Percentiles rank a stretch among this genome's conserved stretches.
These are phyloP conservation scores for Chelonoidis abingdonii DNA, from an alignment of 2,113 vertebrate genomes.

Conservation along the genomic window DNA sequence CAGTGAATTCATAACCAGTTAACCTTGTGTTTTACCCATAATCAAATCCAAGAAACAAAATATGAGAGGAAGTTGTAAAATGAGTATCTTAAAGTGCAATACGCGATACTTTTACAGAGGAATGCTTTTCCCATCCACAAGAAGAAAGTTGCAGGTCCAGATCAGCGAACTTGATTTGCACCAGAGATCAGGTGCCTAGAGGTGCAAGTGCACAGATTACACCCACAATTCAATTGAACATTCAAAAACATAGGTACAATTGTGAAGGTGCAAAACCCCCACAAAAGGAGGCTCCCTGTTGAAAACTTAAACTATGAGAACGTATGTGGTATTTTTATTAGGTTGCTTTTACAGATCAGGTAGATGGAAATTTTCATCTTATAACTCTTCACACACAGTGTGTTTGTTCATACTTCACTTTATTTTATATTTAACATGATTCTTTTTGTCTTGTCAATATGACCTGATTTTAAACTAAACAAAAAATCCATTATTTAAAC, in stretches of 20 bases:
- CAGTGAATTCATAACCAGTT: conserved; percentile 51
- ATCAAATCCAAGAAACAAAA: conserved; percentile 44
- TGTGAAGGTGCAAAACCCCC: conserved; percentile 72
- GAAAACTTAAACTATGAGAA: conserved; percentile 74
- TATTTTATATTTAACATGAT: conserved; percentile 72
- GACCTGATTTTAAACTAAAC: conserved; percentile 62
- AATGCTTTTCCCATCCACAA: background rate
- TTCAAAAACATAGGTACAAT: conserved; percentile 71
- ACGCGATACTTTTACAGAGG: conserved; percentile 76
- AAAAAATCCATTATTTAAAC: background rate
- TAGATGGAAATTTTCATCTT: conserved; percentile 76
- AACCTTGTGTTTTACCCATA: conserved; percentile 34
- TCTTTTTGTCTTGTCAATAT: conserved; percentile 72
- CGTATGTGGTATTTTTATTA: conserved; percentile 69
- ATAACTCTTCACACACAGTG: conserved; percentile 68
- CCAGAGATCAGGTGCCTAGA: background rate
- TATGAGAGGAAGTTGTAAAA: conserved; percentile 41
- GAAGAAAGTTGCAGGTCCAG: conserved; percentile 41
- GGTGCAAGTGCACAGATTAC: conserved; percentile 56
- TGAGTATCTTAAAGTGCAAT: conserved; percentile 84
- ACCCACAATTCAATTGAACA: conserved; percentile 49
- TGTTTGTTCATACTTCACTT: conserved; percentile 62
- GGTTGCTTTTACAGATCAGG: conserved; percentile 74
- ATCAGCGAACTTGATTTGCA: conserved; percentile 58
- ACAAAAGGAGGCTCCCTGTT: conserved; percentile 76